Base-by-base conservation (phyloP, 2,888 invertebrate species). In the Physocephala rufipes region DNA sequence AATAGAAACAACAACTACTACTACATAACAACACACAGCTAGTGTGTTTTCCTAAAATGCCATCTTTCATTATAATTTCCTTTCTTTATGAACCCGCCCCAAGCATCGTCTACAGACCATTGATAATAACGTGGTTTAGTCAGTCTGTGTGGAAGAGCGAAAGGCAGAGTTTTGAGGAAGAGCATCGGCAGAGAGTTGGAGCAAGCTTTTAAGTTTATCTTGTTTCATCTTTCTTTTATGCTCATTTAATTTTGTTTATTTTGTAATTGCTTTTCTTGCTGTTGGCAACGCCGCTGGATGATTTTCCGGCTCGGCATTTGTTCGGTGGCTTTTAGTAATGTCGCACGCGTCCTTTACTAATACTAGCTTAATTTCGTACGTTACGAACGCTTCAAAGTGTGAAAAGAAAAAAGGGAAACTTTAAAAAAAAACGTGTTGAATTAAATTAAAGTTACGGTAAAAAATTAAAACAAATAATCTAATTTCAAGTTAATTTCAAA, bases 291-390 rank as follows among this genome's bases (percentile, higher is more conserved):
- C 49, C 28, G 21, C 2, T 9, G 26, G 28, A 43, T 4, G 43
- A 13, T 47, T 36, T 3, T 12, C 43, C 62, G n/a, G 61, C 47
- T 61, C 61, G 67, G 59, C 67, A 68, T 68, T 68, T 61, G 61
- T 47, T 47, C 30, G 19, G 43, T 61, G 28, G 28, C 61, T 28
- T 30, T 49, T 45, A 24, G 21, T 16, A 21, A n/a, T 15, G 28
- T 47, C 30, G 61, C 67, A 68, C 59, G 55, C 65, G 53, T 65
- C 51, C 24, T n/a, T 53, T 36, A 36, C 36, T 36, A 36, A 9
- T 9, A 36, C 9, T 36, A 36, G 4, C 9, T 36, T 36, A 36
- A 36, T 36, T 7, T 30, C 4, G 9, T 36, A 36, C 36, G 43
- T 64, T 28, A 49, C 49, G 24, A 49, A 47, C 47, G 16, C 28